Percentiles rank a stretch among this genome's conserved stretches.
Conservation (phyloP, 2,113 vertebrate genomes). For the Myiagra hebetior region DNA sequence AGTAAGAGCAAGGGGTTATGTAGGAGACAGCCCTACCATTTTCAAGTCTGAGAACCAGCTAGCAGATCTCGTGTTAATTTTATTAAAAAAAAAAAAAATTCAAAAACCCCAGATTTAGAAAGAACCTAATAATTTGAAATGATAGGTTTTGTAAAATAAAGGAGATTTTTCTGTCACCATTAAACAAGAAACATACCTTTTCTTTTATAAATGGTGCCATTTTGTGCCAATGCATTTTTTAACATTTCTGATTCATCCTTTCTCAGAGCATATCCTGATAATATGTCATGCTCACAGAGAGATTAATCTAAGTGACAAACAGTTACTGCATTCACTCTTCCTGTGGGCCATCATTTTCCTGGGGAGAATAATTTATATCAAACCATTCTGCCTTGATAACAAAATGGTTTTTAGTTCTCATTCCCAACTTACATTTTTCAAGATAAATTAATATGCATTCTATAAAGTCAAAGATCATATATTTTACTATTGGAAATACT, state of each 20-base stretch:
- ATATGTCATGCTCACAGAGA: neutral
- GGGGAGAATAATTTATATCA: neutral
- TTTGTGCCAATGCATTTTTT: neutral
- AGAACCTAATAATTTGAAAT: neutral
- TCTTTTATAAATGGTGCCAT: neutral
- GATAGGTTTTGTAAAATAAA: neutral
- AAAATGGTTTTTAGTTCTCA: neutral
- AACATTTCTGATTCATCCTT: constrained; percentile 37
- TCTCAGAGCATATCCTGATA: neutral
- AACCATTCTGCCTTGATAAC: constrained; percentile 3
- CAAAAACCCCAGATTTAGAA: neutral
- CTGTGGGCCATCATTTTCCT: constrained; percentile 2
- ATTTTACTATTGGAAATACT: neutral
- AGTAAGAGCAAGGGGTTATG: neutral
- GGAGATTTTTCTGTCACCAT: neutral
- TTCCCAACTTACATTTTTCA: neutral
- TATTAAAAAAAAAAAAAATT: neutral
- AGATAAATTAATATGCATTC: neutral
- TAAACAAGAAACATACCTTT: neutral
- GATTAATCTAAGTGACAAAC: constrained; percentile 13
- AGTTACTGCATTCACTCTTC: neutral
- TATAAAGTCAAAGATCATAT: neutral
- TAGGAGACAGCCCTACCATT: neutral
- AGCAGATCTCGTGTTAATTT: neutral
- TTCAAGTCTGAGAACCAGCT: neutral